Conservation (phyloP, 2,888 invertebrate species). For the Leptothorax acervorum region DNA sequence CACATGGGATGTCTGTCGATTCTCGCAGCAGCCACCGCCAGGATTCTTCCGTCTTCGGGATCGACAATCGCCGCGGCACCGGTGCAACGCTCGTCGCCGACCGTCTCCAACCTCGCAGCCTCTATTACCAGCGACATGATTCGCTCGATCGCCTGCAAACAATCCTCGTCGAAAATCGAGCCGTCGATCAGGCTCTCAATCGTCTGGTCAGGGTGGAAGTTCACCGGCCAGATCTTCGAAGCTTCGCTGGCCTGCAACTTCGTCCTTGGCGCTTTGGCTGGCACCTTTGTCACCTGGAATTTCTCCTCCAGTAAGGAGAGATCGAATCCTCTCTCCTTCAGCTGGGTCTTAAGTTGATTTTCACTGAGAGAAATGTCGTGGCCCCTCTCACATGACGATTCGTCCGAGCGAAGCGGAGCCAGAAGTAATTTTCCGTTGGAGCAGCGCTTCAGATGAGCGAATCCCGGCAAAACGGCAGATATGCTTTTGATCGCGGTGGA, state of each 20-base stretch:
- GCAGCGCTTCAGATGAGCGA: slow-evolving; percentile 92
- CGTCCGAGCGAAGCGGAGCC: slow-evolving; percentile 81
- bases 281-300: slow-evolving; percentile 87
- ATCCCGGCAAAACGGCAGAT: slow-evolving; percentile 87
- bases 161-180: slow-evolving; percentile 87
- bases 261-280: slow-evolving; percentile 88
- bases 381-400: background rate
- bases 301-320: slow-evolving; percentile 86
- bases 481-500: slow-evolving; percentile 89
- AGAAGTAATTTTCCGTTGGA: slow-evolving; percentile 88
- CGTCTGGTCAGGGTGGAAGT: slow-evolving; percentile 93
- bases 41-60: slow-evolving; percentile 88
- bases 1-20: slow-evolving; percentile 89
- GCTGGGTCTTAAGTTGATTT: slow-evolving; percentile 84
- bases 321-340: slow-evolving; percentile 86
- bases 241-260: slow-evolving; percentile 89
- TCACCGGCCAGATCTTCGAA: slow-evolving; percentile 91
- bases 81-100: slow-evolving; percentile 79
- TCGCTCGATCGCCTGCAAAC: slow-evolving; percentile 87
- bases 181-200: slow-evolving; percentile 90
- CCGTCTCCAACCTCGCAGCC: slow-evolving; percentile 83
- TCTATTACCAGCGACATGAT: slow-evolving; percentile 88
- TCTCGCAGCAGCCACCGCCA: slow-evolving; percentile 89
- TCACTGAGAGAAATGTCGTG: slow-evolving; percentile 60
- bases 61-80: slow-evolving; percentile 91